These are phyloP conservation scores for Serinus canaria DNA, from an alignment of 2,113 vertebrate species.

Conservation along the genomic window DNA sequence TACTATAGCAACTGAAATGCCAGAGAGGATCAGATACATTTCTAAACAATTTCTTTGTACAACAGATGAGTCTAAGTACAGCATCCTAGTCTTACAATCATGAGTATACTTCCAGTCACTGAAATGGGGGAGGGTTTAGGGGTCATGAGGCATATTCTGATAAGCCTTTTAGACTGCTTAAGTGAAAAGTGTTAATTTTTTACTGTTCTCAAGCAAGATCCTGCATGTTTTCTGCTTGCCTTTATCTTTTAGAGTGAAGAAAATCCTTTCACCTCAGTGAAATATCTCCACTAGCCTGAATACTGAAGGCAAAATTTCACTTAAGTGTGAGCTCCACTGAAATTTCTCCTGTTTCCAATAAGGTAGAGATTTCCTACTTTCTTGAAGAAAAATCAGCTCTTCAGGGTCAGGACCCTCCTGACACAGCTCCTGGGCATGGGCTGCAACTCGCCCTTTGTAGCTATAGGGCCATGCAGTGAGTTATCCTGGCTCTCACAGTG, in stretches of 20 bases:
- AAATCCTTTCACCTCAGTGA: background rate
- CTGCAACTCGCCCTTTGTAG: background rate
- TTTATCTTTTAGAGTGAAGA: background rate
- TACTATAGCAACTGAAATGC: background rate
- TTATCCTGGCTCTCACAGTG: background rate
- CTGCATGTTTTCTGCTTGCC: background rate
- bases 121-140: background rate
- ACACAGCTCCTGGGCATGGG: background rate
- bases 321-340: background rate
- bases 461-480: background rate
- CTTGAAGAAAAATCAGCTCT: background rate
- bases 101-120: background rate
- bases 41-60: constrained; percentile 12
- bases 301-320: background rate
- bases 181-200: background rate
- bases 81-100: background rate
- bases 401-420: background rate
- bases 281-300: background rate
- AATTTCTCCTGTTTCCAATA: background rate
- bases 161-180: background rate
- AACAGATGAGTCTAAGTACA: background rate
- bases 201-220: background rate
- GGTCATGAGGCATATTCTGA: background rate
- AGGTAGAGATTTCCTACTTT: background rate
- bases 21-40: background rate